Percentiles rank a stretch among this genome's conserved stretches.
Evolutionary conservation across 2,797 vertebrate genomes (phyloP).

Genomic region (Pseudochirops corinnae): DNA sequence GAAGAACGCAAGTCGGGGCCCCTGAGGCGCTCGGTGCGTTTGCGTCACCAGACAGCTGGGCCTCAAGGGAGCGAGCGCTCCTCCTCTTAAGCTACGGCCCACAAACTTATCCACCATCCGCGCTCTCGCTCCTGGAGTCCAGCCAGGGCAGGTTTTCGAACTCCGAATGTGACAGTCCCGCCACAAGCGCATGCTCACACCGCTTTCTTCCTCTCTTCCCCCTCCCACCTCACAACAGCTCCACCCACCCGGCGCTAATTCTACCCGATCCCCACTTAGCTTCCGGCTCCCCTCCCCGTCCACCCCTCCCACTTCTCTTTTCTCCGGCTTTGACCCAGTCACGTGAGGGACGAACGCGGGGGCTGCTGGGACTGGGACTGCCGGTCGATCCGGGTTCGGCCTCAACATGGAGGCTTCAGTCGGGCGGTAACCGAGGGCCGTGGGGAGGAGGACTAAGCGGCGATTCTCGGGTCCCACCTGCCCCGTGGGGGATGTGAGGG

Average conservation of each 20-base stretch:
- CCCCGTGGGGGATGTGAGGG: constrained; percentile 44
- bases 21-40: not conserved
- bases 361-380: constrained; percentile 79
- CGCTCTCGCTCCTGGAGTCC: fast-evolving
- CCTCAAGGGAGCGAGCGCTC: not conserved
- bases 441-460: not conserved
- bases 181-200: fast-evolving
- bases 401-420: constrained; percentile 80
- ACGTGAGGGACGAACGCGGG: constrained; percentile 81
- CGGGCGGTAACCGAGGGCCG: constrained; percentile 53
- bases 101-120: fast-evolving
- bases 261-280: not conserved
- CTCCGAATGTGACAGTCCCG: fast-evolving
- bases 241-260: constrained; percentile 21
- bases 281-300: not conserved
- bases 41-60: not conserved
- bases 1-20: not conserved
- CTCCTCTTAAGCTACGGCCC: not conserved
- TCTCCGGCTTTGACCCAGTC: constrained; percentile 61
- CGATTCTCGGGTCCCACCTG: constrained; percentile 10
- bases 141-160: fast-evolving
- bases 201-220: constrained; percentile 52
- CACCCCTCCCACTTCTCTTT: constrained; percentile 7
- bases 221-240: not conserved
- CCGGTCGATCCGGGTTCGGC: constrained; percentile 75